phyloP scores from a whole-genome alignment of 2,113 vertebrate species.

The Notarius quadriscutis region DNA sequence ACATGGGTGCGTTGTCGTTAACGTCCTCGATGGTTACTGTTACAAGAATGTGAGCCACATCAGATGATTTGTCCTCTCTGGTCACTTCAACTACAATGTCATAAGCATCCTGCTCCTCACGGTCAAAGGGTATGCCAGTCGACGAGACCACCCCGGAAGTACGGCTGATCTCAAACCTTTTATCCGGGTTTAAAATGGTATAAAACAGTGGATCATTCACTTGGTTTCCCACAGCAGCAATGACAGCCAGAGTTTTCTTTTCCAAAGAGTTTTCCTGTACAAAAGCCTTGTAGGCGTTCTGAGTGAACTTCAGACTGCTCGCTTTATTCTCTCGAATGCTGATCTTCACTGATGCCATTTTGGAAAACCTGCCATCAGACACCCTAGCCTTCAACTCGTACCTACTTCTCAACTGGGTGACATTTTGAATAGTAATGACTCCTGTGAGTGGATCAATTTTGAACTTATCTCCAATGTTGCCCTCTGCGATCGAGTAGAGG shows the following conservation, averaged over 20 bases:
- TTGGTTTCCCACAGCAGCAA: constrained; percentile 85
- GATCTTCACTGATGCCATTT: constrained; percentile 84
- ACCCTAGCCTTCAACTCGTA: constrained; percentile 89
- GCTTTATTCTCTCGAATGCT: constrained; percentile 89
- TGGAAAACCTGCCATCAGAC: constrained; percentile 89
- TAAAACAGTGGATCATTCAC: constrained; percentile 94
- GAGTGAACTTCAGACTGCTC: constrained; percentile 87
- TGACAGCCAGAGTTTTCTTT: constrained; percentile 82
- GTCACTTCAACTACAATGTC: constrained; percentile 90
- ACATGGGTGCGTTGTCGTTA: constrained; percentile 90
- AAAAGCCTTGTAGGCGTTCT: constrained; percentile 79
- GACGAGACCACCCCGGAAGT: constrained; percentile 92
- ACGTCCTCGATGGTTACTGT: constrained; percentile 84
- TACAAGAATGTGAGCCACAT: constrained; percentile 82
- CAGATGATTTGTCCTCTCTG: constrained; percentile 75
- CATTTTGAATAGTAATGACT: constrained; percentile 85
- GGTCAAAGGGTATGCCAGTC: constrained; percentile 89
- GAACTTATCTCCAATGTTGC: constrained; percentile 97
- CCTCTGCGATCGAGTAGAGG: constrained; percentile 90
- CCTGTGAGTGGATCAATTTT: constrained; percentile 79
- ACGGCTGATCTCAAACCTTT: constrained; percentile 85
- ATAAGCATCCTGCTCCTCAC: constrained; percentile 83
- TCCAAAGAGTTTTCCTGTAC: constrained; percentile 88
- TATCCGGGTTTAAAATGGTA: constrained; percentile 90
- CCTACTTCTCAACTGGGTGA: constrained; percentile 89